phyloP scores from a whole-genome alignment of 2,888 invertebrate species.

The Acleris cristana region DNA sequence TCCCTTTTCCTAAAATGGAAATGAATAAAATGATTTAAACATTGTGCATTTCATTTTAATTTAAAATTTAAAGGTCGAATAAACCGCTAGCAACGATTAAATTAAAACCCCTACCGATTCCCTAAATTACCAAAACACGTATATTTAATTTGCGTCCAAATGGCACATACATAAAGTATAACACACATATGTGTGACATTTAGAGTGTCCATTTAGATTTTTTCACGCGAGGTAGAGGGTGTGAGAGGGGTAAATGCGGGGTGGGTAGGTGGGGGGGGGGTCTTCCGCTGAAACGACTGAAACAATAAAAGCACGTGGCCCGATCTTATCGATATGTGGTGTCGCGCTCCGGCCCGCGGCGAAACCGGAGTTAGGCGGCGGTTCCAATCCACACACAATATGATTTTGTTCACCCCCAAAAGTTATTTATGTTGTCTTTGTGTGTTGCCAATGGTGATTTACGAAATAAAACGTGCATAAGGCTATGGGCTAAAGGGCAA shows the following conservation, averaged over 20 bases:
- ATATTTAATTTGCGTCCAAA: constrained; percentile 31
- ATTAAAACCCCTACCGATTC: constrained; percentile 20
- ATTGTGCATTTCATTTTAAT: too few relatives aligned
- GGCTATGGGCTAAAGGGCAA: too few relatives aligned
- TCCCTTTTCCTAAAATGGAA: too few relatives aligned
- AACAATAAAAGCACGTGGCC: constrained; percentile 70
- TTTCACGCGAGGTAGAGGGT: constrained; percentile 44
- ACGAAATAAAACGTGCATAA: too few relatives aligned
- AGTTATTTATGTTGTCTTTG: too few relatives aligned
- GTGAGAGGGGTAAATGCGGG: constrained; percentile 21
- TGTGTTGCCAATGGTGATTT: too few relatives aligned
- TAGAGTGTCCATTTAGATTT: constrained; percentile 64
- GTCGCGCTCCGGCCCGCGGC: constrained; percentile 66
- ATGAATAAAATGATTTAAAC: too few relatives aligned
- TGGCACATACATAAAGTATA: constrained; percentile 8
- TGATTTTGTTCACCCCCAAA: constrained; percentile 43
- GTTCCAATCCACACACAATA: constrained; percentile 44
- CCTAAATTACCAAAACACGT: constrained; percentile 38
- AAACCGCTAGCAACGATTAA: constrained; percentile 20
- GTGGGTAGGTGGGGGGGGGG: constrained; percentile 41
- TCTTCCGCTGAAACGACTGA: constrained; percentile 48
- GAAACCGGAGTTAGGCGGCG: constrained; percentile 53
- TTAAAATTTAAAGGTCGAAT: neutral
- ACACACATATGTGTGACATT: constrained; percentile 18
- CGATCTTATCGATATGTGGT: constrained; percentile 76